phyloP scores from a whole-genome alignment of 23 tunicate species.

The Botrylloides violaceus region DNA sequence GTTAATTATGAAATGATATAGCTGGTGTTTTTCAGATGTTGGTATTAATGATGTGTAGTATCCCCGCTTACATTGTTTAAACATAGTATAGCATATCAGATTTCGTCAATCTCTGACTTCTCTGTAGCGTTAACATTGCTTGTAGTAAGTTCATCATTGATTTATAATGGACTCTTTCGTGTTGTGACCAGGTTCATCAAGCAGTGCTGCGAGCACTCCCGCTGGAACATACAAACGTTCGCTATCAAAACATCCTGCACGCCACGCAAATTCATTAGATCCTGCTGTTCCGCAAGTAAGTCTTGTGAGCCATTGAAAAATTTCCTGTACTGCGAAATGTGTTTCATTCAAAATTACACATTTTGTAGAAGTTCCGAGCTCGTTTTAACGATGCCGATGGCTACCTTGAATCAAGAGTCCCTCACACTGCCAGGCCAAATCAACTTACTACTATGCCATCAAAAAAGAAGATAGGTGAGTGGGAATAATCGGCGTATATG shows the following conservation, averaged over 20 bases:
- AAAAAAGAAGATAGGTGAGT: slow-evolving; percentile 19
- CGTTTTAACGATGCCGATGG: slow-evolving; percentile 2
- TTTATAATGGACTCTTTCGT: no score
- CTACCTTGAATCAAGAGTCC: not conserved
- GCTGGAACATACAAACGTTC: not conserved
- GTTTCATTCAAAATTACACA: no score
- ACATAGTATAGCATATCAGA: no score
- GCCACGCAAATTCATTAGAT: not conserved
- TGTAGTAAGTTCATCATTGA: no score
- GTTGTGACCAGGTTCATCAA: not conserved
- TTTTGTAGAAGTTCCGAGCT: not conserved
- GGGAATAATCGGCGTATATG: no score
- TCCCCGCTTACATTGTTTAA: no score
- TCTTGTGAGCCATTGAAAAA: not conserved
- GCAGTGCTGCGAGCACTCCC: not conserved
- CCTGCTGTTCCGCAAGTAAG: not conserved
- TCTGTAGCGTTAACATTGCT: no score
- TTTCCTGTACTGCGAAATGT: not conserved
- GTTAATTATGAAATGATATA: no score
- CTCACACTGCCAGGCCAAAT: not conserved
- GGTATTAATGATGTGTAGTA: no score
- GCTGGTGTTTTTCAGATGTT: no score
- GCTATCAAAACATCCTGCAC: not conserved
- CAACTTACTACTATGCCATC: slow-evolving; percentile 20
- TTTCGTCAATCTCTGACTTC: no score